A percentile compares a stretch with the other conserved stretches of the same genome.
Evolutionary conservation across 2,113 vertebrate genomes (phyloP).

Genomic region (Echinops telfairi): DNA sequence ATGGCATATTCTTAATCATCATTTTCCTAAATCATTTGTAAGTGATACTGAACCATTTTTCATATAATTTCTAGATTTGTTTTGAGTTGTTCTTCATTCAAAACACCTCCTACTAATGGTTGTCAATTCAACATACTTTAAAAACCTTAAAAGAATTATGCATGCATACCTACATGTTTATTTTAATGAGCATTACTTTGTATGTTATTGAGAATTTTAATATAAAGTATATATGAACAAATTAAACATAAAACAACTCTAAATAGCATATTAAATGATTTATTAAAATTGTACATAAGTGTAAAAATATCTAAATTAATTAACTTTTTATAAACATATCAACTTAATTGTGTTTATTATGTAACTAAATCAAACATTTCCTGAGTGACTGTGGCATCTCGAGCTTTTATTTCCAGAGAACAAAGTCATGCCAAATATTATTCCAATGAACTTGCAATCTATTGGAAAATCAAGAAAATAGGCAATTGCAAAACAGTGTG

Average conservation of each 20-base stretch:
- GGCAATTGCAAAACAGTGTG: background rate
- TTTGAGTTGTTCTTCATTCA: slow-evolving; percentile 21
- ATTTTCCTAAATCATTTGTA: slow-evolving; percentile 25
- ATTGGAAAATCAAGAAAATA: slow-evolving; percentile 16
- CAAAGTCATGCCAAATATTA: background rate
- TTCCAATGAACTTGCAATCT: background rate
- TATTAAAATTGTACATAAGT: background rate
- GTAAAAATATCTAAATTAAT: background rate
- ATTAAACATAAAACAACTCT: slow-evolving; percentile 27
- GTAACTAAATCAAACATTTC: slow-evolving; percentile 20
- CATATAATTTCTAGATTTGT: slow-evolving; percentile 15
- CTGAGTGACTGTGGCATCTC: background rate
- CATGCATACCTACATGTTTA: slow-evolving; percentile 4
- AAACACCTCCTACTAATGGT: slow-evolving; percentile 19
- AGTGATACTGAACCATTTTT: background rate
- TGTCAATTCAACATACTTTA: slow-evolving; percentile 29
- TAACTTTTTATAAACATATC: slow-evolving; percentile 35
- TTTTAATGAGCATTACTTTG: slow-evolving; percentile 32
- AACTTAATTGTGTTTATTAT: slow-evolving; percentile 5
- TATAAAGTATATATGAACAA: slow-evolving; percentile 17
- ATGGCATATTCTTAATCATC: slow-evolving; percentile 26
- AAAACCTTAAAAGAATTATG: slow-evolving; percentile 45
- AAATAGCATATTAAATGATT: background rate
- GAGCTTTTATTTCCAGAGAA: background rate
- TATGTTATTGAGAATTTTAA: slow-evolving; percentile 46